Percentiles rank a stretch among this genome's conserved stretches.
Evolutionary conservation across 1,140 invertebrate species (phyloP).

Genomic region (Microplitis demolitor): DNA sequence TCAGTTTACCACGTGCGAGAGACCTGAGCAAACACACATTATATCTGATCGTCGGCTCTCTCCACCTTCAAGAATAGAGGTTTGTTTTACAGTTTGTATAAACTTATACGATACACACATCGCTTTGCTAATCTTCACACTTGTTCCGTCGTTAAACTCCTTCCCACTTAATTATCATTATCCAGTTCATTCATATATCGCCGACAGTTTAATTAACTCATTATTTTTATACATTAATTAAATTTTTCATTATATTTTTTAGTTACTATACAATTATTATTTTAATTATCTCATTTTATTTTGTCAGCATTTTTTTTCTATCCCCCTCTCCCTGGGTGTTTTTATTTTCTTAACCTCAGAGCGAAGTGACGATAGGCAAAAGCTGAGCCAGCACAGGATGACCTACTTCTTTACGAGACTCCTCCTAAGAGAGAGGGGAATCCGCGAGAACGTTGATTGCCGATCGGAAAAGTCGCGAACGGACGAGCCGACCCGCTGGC

Average conservation of each 20-base stretch:
- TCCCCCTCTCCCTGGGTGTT: background rate
- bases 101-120: constrained; percentile 11
- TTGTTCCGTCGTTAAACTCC: constrained; percentile 18
- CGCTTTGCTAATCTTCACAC: constrained; percentile 22
- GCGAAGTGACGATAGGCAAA: too few species aligned
- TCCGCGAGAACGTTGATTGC: constrained; percentile 52
- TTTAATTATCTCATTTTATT: too few species aligned
- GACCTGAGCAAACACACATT: background rate
- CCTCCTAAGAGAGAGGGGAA: constrained; percentile 60
- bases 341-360: background rate
- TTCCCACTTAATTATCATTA: constrained; percentile 1
- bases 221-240: background rate
- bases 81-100: constrained; percentile 28
- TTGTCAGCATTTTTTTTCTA: too few species aligned
- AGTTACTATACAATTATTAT: background rate
- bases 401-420: constrained; percentile 57
- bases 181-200: background rate
- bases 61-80: background rate
- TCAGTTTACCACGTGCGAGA: constrained; percentile 37
- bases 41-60: constrained; percentile 24
- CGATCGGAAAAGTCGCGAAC: constrained; percentile 57
- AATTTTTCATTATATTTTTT: too few species aligned
- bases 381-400: constrained; percentile 34
- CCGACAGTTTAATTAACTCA: background rate
- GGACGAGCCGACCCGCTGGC: constrained; percentile 36